Conservation (phyloP, 2,888 invertebrate species). For the Notodonta ziczac region DNA sequence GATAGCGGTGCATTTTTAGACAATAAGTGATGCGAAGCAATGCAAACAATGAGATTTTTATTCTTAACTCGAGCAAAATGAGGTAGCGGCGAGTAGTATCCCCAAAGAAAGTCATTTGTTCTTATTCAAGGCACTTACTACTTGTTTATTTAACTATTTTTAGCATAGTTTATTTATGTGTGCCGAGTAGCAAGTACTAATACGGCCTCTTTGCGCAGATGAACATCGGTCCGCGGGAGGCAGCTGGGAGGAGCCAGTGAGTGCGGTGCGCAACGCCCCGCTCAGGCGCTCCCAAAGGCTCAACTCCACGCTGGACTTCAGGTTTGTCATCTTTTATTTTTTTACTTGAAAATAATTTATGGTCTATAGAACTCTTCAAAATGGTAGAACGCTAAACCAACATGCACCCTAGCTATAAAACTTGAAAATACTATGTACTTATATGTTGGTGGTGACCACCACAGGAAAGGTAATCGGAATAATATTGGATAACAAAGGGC, state of each 20-base stretch:
- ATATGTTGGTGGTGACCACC: background rate
- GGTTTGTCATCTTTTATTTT: conserved; percentile 43
- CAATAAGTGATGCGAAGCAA: background rate
- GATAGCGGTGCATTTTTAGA: background rate
- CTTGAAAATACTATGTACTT: conserved; percentile 29
- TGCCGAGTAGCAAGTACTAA: background rate
- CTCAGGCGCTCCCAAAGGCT: conserved; percentile 79
- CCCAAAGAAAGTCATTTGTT: too few relatives aligned
- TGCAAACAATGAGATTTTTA: background rate
- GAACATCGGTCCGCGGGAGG: conserved; percentile 91
- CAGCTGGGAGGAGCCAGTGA: conserved; percentile 90
- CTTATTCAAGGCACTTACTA: background rate
- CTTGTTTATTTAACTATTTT: background rate
- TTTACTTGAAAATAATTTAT: too few relatives aligned
- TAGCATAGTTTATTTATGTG: background rate
- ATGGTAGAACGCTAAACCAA: background rate
- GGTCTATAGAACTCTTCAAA: too few relatives aligned
- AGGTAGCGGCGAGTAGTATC: too few relatives aligned
- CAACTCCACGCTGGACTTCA: conserved; percentile 81
- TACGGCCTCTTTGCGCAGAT: conserved; percentile 82
- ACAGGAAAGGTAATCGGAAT: background rate
- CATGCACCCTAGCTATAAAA: conserved; percentile 36
- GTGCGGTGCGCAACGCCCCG: conserved; percentile 77
- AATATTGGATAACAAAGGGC: conserved; percentile 5
- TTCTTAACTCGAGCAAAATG: too few relatives aligned